phyloP scores from a whole-genome alignment of 1,140 invertebrate species.

The Drosophila obscura region DNA sequence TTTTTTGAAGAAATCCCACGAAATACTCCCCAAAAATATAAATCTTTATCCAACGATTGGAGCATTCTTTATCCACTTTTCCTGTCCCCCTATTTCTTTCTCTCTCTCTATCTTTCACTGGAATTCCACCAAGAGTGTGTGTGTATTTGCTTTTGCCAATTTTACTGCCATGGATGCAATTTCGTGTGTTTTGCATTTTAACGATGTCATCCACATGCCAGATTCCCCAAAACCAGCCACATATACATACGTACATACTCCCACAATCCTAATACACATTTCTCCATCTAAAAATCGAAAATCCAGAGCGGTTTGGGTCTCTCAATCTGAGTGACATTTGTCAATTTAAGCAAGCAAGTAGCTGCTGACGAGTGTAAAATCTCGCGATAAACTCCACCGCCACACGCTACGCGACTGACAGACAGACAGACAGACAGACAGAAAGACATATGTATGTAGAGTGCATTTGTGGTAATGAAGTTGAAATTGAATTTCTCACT shows the following conservation, averaged over 20 bases:
- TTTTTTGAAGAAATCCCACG: too few relatives aligned
- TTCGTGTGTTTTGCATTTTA: conserved; percentile 54
- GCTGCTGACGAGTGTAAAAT: conserved; percentile 22
- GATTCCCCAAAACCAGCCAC: neutral
- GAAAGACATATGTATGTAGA: conserved; percentile 5
- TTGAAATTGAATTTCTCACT: conserved; percentile 37
- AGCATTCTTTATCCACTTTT: too few relatives aligned
- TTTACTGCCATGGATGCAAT: conserved; percentile 52
- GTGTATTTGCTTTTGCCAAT: conserved; percentile 31
- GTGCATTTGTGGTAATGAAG: conserved; percentile 37
- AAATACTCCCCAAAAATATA: too few relatives aligned
- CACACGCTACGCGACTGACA: conserved; percentile 17
- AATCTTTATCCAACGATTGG: too few relatives aligned
- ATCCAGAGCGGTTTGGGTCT: conserved; percentile 31
- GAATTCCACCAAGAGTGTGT: conserved; percentile 24
- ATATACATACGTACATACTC: too few relatives aligned
- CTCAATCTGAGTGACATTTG: conserved; percentile 55
- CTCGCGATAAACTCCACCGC: neutral
- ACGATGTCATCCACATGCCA: conserved; percentile 32
- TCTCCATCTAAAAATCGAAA: conserved; percentile 5
- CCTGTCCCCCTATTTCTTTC: too few relatives aligned
- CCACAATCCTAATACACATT: neutral
- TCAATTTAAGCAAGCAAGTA: conserved; percentile 52
- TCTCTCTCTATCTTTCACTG: neutral
- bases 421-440: conserved; percentile 7